A percentile compares a stretch with the other conserved stretches of the same genome.
phyloP scores from a whole-genome alignment of 2,888 invertebrate genomes.

The Notodonta dromedarius region DNA sequence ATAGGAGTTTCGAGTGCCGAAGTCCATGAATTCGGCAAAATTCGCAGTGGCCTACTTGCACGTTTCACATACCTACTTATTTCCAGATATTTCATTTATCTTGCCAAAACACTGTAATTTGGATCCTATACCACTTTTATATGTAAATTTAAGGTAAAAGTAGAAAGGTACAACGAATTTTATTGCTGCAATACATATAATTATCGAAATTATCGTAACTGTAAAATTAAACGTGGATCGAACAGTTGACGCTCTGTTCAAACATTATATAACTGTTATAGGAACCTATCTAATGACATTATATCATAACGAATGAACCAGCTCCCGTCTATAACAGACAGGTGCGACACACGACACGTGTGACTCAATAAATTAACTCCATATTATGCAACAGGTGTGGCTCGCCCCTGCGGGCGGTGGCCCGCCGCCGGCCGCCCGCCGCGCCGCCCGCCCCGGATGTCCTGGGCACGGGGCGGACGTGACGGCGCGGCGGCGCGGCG shows the following conservation, averaged over 20 bases:
- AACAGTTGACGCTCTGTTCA: no score
- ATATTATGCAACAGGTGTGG: constrained; percentile 28
- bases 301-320: neutral
- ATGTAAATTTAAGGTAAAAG: no score
- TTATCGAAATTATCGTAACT: no score
- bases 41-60: no score
- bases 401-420: no score
- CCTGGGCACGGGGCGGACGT: neutral
- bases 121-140: neutral
- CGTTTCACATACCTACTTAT: neutral
- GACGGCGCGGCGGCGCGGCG: neutral
- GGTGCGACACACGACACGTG: constrained; percentile 14
- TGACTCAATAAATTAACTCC: constrained; percentile 27
- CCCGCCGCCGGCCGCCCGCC: neutral
- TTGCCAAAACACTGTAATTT: neutral
- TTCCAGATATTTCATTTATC: neutral
- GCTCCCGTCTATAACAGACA: neutral
- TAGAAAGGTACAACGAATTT: no score
- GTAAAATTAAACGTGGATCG: no score
- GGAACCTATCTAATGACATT: no score
- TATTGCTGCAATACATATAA: no score
- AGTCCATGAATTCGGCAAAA: no score
- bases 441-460: constrained; percentile 8
- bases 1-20: neutral
- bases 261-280: no score